Conservation (phyloP, 2,113 vertebrate genomes). For the Martes martes region DNA sequence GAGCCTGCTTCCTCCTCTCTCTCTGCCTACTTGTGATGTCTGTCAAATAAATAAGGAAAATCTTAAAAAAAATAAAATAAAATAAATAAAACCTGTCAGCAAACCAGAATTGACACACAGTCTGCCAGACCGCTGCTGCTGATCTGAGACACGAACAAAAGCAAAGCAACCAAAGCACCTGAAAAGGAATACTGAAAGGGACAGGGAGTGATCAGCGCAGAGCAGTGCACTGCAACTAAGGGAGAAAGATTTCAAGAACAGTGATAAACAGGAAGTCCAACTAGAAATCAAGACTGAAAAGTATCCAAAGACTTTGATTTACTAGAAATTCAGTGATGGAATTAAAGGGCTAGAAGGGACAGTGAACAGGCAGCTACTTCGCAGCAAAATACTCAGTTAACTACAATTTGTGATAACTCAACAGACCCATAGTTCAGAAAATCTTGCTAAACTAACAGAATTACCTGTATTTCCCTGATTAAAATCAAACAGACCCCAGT, state of each 20-base stretch:
- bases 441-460: background rate
- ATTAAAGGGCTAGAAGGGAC: background rate
- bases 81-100: background rate
- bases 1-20: too few relatives aligned
- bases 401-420: background rate
- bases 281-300: constrained; percentile 9
- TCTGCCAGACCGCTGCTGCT: background rate
- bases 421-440: background rate
- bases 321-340: background rate
- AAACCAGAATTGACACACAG: background rate
- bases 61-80: background rate
- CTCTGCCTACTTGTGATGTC: too few relatives aligned
- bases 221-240: background rate
- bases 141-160: background rate
- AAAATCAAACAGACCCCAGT: background rate
- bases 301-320: background rate
- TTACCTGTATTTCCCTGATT: background rate
- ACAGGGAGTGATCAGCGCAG: background rate
- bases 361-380: background rate
- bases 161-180: background rate
- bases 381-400: background rate
- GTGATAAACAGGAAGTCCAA: background rate
- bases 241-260: background rate
- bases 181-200: background rate
- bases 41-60: too few relatives aligned